A percentile compares a stretch with the other conserved stretches of the same genome.
Conservation (phyloP, 2,888 invertebrate genomes). For the Isoperla grammatica region DNA sequence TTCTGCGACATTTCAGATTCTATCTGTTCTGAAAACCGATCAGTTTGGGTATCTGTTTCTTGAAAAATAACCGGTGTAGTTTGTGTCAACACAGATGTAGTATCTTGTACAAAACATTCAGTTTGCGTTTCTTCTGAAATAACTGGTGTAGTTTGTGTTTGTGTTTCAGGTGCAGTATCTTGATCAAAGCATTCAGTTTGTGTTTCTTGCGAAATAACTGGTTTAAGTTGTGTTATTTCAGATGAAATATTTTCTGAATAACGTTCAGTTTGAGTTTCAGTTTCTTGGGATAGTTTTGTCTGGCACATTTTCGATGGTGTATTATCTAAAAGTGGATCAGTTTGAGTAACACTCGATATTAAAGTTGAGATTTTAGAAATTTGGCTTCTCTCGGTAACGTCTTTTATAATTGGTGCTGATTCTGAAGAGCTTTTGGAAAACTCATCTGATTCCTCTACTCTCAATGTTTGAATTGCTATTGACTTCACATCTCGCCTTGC, state of each 20-base stretch:
- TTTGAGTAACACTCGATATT: constrained; percentile 17
- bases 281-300: neutral
- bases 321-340: neutral
- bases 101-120: neutral
- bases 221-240: neutral
- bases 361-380: too few relatives aligned
- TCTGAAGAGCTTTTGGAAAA: constrained; percentile 14
- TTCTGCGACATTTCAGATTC: neutral
- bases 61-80: neutral
- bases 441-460: constrained; percentile 19
- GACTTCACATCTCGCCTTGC: constrained; percentile 5
- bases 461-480: constrained; percentile 27
- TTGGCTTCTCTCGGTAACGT: too few relatives aligned
- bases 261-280: neutral
- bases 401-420: neutral
- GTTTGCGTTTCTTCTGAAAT: constrained; percentile 1
- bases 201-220: constrained; percentile 22
- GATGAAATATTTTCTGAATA: neutral
- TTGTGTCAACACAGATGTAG: neutral
- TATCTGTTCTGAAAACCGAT: neutral
- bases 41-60: constrained; percentile 5
- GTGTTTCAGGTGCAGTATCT: neutral
- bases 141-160: neutral
- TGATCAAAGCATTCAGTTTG: constrained; percentile 24
- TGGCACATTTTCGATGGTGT: too few relatives aligned